These are phyloP conservation scores for Mycteria americana DNA, from an alignment of 2,797 vertebrate species.

Conservation along the genomic window DNA sequence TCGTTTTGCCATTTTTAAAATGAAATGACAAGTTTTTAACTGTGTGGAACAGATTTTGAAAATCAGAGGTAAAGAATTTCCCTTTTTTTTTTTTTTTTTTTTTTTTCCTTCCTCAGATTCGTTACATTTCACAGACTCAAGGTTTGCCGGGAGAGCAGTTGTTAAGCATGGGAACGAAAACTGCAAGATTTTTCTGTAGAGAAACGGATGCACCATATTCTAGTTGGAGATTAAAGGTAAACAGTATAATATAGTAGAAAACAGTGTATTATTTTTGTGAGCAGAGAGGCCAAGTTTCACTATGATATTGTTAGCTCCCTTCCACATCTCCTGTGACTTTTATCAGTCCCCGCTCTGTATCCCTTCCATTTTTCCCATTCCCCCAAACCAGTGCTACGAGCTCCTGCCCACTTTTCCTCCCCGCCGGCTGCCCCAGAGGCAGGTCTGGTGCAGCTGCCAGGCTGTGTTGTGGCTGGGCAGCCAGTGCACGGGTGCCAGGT, in stretches of 20 bases:
- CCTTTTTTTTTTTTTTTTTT: background rate
- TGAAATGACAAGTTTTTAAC: background rate
- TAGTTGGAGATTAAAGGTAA: constrained; percentile 96
- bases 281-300: background rate
- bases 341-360: background rate
- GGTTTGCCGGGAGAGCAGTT: constrained; percentile 93
- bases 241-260: background rate
- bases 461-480: background rate
- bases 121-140: constrained; percentile 99
- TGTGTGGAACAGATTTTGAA: background rate
- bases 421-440: accelerated
- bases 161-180: constrained; percentile 94
- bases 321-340: background rate
- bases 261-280: background rate
- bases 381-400: background rate
- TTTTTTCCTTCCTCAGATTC: constrained; percentile 82
- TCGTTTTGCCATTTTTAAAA: background rate
- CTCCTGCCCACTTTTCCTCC: background rate
- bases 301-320: background rate
- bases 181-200: constrained; percentile 92
- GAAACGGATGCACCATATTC: constrained; percentile 89
- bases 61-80: background rate
- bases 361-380: background rate
- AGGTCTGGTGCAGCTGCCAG: background rate
- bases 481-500: background rate